Percentiles rank a stretch among this genome's conserved stretches.
phyloP scores from a whole-genome alignment of 2,797 vertebrate species.

The Pygocentrus nattereri region DNA sequence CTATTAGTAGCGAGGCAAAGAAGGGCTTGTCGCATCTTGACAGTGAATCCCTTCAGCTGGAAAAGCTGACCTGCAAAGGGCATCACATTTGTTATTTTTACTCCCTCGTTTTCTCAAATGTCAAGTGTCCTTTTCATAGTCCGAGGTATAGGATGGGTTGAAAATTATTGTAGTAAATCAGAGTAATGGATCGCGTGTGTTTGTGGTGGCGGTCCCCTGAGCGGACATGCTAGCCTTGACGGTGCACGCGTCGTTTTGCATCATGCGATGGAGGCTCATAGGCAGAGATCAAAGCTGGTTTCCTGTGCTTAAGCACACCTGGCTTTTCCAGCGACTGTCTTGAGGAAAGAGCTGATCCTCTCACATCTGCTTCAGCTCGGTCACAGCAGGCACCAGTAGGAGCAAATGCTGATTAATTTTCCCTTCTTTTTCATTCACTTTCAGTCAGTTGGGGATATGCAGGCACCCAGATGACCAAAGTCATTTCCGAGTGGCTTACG shows the following conservation, averaged over 20 bases:
- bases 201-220: background rate
- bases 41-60: conserved; percentile 57
- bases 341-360: background rate
- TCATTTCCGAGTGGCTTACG: background rate
- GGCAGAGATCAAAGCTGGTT: conserved; percentile 44
- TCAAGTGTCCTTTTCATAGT: conserved; percentile 33
- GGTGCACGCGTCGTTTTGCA: background rate
- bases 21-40: conserved; percentile 56
- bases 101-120: conserved; percentile 45
- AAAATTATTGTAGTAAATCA: conserved; percentile 23
- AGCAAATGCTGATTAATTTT: background rate
- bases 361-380: conserved; percentile 20
- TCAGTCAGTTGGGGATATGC: background rate
- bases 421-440: background rate
- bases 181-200: conserved; percentile 20
- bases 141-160: background rate
- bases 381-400: background rate
- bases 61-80: conserved; percentile 57
- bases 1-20: conserved; percentile 14
- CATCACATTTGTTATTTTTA: conserved; percentile 52
- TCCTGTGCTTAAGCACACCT: conserved; percentile 8
- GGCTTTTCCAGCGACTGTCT: conserved; percentile 1
- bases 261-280: conserved; percentile 19
- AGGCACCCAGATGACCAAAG: background rate
- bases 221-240: background rate